Evolutionary conservation across 2,888 invertebrate species (phyloP).

Genomic region (Metallyticus violacea): DNA sequence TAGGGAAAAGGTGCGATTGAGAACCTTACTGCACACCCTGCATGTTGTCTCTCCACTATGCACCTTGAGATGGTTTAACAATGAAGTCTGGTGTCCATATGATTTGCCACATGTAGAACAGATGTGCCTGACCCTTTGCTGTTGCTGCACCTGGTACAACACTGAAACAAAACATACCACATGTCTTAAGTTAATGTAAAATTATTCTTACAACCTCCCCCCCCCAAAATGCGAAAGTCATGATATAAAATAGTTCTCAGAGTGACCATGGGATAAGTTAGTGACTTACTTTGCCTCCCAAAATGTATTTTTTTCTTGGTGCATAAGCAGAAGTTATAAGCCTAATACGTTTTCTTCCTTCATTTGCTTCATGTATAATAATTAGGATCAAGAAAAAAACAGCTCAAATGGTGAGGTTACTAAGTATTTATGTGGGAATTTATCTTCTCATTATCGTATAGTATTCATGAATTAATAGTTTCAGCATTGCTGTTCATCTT

Average conservation of each 20-base stretch:
- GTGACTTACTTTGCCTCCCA: neutral
- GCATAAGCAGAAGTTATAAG: no score
- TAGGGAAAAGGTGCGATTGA: constrained; percentile 37
- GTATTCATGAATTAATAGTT: no score
- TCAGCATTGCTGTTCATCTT: no score
- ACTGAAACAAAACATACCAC: neutral
- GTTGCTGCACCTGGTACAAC: neutral
- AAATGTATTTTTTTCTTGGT: no score
- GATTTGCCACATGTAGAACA: constrained; percentile 62
- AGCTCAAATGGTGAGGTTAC: no score
- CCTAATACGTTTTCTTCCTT: no score
- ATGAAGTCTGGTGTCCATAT: constrained; percentile 59
- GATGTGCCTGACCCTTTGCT: constrained; percentile 43
- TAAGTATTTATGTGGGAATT: no score
- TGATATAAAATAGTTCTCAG: neutral
- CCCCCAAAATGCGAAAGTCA: neutral
- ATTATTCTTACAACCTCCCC: no score
- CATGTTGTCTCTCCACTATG: constrained; percentile 63
- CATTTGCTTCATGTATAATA: no score
- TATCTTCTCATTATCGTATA: no score
- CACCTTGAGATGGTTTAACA: constrained; percentile 60
- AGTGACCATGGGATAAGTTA: neutral
- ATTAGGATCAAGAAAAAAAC: no score
- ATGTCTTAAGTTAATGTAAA: no score
- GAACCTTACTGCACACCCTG: constrained; percentile 59